phyloP scores from a whole-genome alignment of 2,113 vertebrate genomes.

The Coturnix japonica region DNA sequence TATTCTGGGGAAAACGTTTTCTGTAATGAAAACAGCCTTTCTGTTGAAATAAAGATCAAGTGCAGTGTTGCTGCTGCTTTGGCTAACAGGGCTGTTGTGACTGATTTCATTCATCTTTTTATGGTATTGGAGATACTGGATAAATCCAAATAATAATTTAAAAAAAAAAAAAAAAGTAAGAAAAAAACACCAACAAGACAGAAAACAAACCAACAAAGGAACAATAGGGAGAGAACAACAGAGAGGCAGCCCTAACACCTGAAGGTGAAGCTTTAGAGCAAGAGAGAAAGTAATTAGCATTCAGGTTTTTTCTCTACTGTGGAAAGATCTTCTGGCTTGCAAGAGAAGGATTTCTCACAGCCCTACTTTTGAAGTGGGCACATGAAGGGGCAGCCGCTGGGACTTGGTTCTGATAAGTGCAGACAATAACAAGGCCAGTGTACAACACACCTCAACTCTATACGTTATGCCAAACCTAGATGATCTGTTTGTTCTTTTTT shows the following conservation, averaged over 20 bases:
- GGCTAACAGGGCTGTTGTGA: neutral
- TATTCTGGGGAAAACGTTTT: neutral
- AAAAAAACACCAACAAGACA: neutral
- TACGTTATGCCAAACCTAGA: neutral
- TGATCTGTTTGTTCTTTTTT: neutral
- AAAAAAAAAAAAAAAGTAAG: neutral
- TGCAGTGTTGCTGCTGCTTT: neutral
- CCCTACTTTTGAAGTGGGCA: neutral
- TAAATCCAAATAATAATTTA: neutral
- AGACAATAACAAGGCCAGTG: neutral
- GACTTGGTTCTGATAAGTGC: neutral
- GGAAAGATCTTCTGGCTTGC: neutral
- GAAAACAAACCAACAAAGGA: neutral
- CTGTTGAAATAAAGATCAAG: neutral
- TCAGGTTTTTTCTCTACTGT: neutral
- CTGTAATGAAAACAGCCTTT: neutral
- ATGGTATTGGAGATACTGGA: neutral
- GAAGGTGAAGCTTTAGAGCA: neutral
- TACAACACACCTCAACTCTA: neutral
- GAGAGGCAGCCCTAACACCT: fast-evolving
- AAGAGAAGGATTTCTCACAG: neutral
- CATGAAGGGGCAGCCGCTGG: neutral
- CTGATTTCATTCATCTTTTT: neutral
- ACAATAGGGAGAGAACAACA: neutral
- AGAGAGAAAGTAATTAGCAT: neutral